Conservation (phyloP, 2,113 vertebrate genomes). For the Oreochromis niloticus region DNA sequence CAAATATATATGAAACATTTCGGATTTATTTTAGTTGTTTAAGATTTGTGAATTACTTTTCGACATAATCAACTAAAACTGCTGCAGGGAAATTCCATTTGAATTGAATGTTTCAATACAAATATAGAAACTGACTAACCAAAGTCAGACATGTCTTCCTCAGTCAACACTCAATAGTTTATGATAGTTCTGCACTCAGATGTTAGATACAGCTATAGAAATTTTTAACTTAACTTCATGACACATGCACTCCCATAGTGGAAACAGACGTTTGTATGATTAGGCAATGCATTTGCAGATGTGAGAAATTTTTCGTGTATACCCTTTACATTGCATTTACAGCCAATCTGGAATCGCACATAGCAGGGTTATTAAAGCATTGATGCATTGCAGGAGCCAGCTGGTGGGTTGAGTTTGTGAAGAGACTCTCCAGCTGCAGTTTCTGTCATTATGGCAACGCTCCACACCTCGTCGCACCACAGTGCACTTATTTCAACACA, state of each 20-base stretch:
- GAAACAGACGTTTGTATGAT: slow-evolving; percentile 8
- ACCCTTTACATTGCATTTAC: slow-evolving; percentile 7
- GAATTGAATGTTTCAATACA: not conserved
- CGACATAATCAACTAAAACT: not conserved
- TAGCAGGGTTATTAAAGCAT: slow-evolving; percentile 25
- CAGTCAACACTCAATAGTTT: not conserved
- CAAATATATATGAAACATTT: not conserved
- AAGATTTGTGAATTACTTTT: not conserved
- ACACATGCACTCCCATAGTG: not conserved
- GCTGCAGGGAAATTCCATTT: not conserved
- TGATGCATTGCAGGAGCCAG: slow-evolving; percentile 54
- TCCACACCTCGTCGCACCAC: slow-evolving; percentile 48
- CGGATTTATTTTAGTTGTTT: not conserved
- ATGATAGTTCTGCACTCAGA: not conserved
- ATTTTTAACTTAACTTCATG: not conserved
- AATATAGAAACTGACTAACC: not conserved
- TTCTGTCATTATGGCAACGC: slow-evolving; percentile 48
- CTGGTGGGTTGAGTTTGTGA: slow-evolving; percentile 31
- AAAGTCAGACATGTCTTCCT: not conserved
- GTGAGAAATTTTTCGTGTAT: not conserved
- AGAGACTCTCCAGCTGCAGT: slow-evolving; percentile 54
- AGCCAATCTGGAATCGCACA: slow-evolving; percentile 23
- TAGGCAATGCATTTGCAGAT: not conserved
- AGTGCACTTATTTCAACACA: slow-evolving; percentile 56
- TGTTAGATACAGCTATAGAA: not conserved